Base-by-base conservation (phyloP, 1,140 invertebrate species). In the Frieseomelitta varia region DNA sequence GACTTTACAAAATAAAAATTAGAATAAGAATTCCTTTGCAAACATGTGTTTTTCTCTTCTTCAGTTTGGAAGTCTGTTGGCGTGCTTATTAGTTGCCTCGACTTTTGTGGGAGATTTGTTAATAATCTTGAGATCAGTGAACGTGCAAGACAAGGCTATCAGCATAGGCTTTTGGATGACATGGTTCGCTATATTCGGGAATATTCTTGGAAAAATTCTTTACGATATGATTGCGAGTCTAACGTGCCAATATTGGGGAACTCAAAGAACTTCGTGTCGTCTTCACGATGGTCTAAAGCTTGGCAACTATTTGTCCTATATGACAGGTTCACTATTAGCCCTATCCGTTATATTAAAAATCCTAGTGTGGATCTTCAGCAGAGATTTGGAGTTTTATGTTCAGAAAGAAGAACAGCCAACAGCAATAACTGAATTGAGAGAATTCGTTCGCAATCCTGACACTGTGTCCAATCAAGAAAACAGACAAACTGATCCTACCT, bases 141-240 rank as follows among this genome's bases (percentile, higher is more conserved):
- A 94, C 80, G 87, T 92, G 0, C 95, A 95, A 90, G 96, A 97
- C 81, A 97, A 97, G 90, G 92, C 96, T 0, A 81, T 96, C 39
- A 94, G 96, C 0, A 93, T 97, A 85, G 96, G 95, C n/a, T 95
- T 96, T 34, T 95, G 95, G 85, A 87, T 96, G 55, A 94, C 93
- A 68, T 92, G 95, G 24, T 87, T 95, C 4, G 94, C 94, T 0
- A 84, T 96, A 1, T 94, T 96, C 17, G 94, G 95, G 24, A 95
- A 96, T 87, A 87, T 96, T 10, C 95, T 95, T 1, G 95, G 95
- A 4, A 96, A 96, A 92, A 86, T 96, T 15, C 90, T 95, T 53
- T 96, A 96, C 85, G 91, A 95, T 61, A 51, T 91, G 34, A 94
- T 96, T 24, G 92, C 94, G 24, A 92, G 91, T 53, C 34, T 75